Evolutionary conservation across 2,113 vertebrate genomes (phyloP), one percentile per base, ranked within the genome.

Genomic region (Thomomys bottae): DNA sequence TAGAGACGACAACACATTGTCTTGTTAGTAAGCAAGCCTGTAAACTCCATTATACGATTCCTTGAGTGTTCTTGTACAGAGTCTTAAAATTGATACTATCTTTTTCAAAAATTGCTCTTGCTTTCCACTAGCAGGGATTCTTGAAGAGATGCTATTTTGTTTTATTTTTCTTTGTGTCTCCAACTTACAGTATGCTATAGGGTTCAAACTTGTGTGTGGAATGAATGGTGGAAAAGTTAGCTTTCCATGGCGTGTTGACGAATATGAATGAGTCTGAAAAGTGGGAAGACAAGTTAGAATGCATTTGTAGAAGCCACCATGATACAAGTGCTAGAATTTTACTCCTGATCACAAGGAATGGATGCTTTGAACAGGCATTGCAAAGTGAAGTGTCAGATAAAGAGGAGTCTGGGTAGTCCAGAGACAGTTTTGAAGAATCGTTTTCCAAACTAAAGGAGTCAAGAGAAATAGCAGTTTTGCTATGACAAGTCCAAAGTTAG

Each of bases 81-180:
- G 7, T 84, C 61, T 2, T 71, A 28, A 88, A 83, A 57, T 23
- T 63, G 72, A 63, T 63, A 71, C 26, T 61, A 20, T 92, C 34
- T 83, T 67, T 77, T 84, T 66, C 61, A 87, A 57, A 54, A 71
- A 68, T 84, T 73, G n/a, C 57, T 84, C 72, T 95, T 88, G 34
- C 7, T 68, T 73, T 77, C 38, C 3, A n/a, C 15, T 57, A 32
- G 28, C 63, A 20, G 49, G 15, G 6, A 2, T n/a, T 89, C 36
- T 38, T 30, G 2, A 36, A 86, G 2, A 68, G 9, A 15, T 34
- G 26, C 24, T 63, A 14, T 81, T 90, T 57, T 42, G 24, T 86
- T 66, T 88, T 68, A 6, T 70, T 85, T 92, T 34, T 85, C 57
- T 64, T 72, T 84, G 10, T 42, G 4, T 77, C 80, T 88, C 42